Base-by-base conservation (phyloP, 37 sponge, comb jelly and placozoan species). In the Dysidea cf. avara region DNA sequence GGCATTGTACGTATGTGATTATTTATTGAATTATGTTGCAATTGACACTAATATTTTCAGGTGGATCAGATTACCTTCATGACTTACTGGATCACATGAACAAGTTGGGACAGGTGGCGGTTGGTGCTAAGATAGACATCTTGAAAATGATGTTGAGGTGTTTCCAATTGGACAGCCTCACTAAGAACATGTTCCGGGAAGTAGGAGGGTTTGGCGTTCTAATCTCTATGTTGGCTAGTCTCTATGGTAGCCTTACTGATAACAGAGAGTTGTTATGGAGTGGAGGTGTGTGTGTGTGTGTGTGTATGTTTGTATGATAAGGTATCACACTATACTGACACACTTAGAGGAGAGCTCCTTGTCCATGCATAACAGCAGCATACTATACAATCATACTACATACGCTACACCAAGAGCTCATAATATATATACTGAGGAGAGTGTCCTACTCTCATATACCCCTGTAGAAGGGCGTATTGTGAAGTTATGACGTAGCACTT, bases 161-260 rank as follows among this genome's bases (percentile, higher is more conserved):
- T 7, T 95, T 95, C 57, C 72, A 87, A 28, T 62, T 95, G 52
- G 93, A 89, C 28, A 56, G 79, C 7, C 21, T 40, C 31, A 74
- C 72, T 56, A 90, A 90, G 66, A 75, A 75, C 7, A 52, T 81
- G 30, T 94, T 94, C 68, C 58, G 95, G 25, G 88, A 91, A 22
- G 88, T 77, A 21, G 73, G 69, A 61, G 95, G 96, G 17, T 95
- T 91, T 62, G 54, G 81, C 37, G 87, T 92, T 63, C 64, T 87
- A 39, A 78, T 91, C 32, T 87, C 93, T 31, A 84, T 87, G 13
- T 77, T 91, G 46, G 71, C 88, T 24, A 70, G 71, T 40, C 71
- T 94, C 21, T 72, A 86, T 48, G 92, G 95, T 16, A 83, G 92
- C 38, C 68, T 94, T 14, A 57, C 76, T 36, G 74, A 81, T 20